Conservation (phyloP, 2,888 invertebrate genomes). For the Falcaria lacertinaria region DNA sequence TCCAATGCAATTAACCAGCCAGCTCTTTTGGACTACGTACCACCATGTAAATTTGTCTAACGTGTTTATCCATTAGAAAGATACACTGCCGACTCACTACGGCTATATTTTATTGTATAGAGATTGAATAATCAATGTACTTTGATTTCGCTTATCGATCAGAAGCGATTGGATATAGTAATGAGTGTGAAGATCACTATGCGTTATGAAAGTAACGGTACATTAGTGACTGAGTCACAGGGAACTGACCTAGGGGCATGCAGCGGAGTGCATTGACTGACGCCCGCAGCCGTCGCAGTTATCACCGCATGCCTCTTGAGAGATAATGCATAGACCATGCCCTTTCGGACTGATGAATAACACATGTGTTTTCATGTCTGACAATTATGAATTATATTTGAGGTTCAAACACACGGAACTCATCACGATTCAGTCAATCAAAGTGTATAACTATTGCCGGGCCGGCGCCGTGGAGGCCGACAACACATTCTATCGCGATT, state of each 20-base stretch:
- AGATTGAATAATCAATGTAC: slow-evolving; percentile 8
- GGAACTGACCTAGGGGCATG: slow-evolving; percentile 79
- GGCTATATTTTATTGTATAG: background rate
- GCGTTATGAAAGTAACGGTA: slow-evolving; percentile 70
- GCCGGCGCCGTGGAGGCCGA: too few relatives aligned
- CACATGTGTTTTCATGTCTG: slow-evolving; percentile 64
- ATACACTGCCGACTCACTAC: slow-evolving; percentile 27
- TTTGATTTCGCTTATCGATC: slow-evolving; percentile 10
- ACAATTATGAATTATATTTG: slow-evolving; percentile 48
- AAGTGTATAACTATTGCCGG: background rate
- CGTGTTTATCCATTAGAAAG: slow-evolving; percentile 4
- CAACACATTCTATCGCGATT: background rate
- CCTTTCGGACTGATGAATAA: slow-evolving; percentile 65
- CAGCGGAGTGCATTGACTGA: slow-evolving; percentile 77
- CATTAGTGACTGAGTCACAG: slow-evolving; percentile 71
- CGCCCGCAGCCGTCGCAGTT: slow-evolving; percentile 64
- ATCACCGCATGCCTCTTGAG: slow-evolving; percentile 71
- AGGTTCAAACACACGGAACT: slow-evolving; percentile 50
- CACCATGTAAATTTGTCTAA: slow-evolving; percentile 7
- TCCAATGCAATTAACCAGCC: slow-evolving; percentile 42
- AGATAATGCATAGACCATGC: slow-evolving; percentile 72
- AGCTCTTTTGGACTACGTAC: slow-evolving; percentile 28
- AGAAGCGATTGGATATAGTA: slow-evolving; percentile 13
- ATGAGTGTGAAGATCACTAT: slow-evolving; percentile 56
- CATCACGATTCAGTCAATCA: slow-evolving; percentile 25